Evolutionary conservation across 2,113 vertebrate species (phyloP).

Genomic region (Telmatochromis sp.): DNA sequence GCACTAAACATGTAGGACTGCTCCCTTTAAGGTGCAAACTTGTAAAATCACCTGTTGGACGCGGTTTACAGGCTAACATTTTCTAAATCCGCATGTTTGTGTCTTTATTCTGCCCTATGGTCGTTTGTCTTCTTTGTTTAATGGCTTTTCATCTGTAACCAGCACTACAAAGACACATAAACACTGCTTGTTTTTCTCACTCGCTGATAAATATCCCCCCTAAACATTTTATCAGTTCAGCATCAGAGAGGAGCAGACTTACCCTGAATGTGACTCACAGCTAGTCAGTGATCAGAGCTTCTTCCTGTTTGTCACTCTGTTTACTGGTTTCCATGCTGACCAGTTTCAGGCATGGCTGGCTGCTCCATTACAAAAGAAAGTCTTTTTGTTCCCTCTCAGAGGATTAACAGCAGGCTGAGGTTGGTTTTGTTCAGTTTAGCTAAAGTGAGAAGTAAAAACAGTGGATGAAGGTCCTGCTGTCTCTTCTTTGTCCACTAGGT

Average conservation of each 20-base stretch:
- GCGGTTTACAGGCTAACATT: fast-evolving
- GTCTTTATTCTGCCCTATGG: neutral
- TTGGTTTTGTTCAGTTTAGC: neutral
- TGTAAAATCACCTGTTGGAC: neutral
- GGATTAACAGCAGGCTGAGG: neutral
- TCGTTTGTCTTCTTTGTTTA: neutral
- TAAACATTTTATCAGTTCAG: neutral
- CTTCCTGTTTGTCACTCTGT: neutral
- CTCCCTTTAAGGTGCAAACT: neutral
- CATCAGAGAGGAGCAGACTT: neutral
- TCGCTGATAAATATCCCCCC: neutral
- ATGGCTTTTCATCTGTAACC: neutral
- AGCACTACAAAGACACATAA: neutral
- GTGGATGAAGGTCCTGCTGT: neutral
- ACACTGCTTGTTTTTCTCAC: neutral
- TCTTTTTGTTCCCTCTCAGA: neutral
- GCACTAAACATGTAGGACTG: neutral
- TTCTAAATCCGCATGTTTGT: neutral
- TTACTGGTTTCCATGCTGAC: neutral
- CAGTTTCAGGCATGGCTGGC: neutral
- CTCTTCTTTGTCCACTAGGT: neutral
- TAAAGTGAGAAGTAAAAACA: neutral
- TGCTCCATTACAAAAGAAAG: neutral
- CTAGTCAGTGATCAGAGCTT: neutral
- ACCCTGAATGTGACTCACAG: neutral